Evolutionary conservation across 2,113 vertebrate species (phyloP).

Genomic region (Cinclus cinclus): DNA sequence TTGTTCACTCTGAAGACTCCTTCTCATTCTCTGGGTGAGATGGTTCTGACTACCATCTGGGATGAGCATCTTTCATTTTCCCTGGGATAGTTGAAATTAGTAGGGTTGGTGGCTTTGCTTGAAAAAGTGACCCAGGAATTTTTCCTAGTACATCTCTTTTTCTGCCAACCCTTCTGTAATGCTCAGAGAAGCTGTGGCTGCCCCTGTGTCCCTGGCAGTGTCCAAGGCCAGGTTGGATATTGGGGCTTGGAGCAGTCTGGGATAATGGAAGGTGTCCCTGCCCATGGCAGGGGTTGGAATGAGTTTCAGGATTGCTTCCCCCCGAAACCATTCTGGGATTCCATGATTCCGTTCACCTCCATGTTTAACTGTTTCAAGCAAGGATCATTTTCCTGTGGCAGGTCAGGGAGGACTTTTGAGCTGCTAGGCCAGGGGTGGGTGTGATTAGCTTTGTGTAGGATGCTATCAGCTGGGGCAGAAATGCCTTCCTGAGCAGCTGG

Average conservation of each 20-base stretch:
- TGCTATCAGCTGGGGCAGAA: slow-evolving; percentile 27
- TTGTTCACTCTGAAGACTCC: neutral
- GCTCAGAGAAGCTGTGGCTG: neutral
- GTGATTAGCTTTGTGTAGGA: neutral
- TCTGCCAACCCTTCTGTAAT: neutral
- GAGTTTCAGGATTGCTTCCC: neutral
- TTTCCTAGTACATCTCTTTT: neutral
- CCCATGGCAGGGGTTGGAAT: neutral
- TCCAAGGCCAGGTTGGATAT: neutral
- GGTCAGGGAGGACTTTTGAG: neutral
- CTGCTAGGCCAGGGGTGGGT: rapidly evolving
- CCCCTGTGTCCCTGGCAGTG: neutral
- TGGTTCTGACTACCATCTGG: neutral
- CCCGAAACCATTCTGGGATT: neutral
- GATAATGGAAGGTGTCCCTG: neutral
- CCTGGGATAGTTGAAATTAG: neutral
- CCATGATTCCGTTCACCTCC: rapidly evolving
- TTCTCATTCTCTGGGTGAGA: rapidly evolving
- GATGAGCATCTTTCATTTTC: neutral
- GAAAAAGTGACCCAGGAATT: neutral
- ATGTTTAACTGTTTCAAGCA: neutral
- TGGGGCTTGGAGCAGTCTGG: neutral
- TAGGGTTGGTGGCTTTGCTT: neutral
- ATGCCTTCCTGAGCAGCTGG: neutral
- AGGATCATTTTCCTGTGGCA: rapidly evolving